Conservation (phyloP, 2,113 vertebrate genomes). For the Eudyptes chrysolophus region DNA sequence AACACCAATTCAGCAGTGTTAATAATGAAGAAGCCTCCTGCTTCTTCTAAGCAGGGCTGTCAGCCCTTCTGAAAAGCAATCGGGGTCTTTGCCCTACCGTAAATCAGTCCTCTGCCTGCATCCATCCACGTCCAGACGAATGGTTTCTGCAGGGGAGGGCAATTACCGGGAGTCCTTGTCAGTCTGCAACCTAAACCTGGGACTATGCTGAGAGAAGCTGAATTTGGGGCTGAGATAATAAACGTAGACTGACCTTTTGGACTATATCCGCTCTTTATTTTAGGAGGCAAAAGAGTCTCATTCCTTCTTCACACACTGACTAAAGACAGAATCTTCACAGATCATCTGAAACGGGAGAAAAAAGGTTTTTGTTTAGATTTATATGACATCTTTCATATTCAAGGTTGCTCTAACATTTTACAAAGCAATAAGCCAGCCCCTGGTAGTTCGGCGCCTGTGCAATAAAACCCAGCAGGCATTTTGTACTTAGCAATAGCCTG, state of each 20-base stretch:
- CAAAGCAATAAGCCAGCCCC: not conserved
- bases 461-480: not conserved
- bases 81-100: not conserved
- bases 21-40: not conserved
- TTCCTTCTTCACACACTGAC: not conserved
- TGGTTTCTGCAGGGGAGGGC: not conserved
- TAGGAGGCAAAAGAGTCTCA: not conserved
- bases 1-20: accelerated
- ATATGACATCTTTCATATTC: not conserved
- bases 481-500: not conserved
- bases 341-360: not conserved
- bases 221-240: not conserved
- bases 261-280: accelerated
- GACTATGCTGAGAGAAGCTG: accelerated
- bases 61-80: not conserved
- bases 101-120: not conserved
- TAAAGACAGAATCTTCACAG: not conserved
- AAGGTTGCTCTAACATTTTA: not conserved
- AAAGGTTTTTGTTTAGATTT: not conserved
- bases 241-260: accelerated
- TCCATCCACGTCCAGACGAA: not conserved
- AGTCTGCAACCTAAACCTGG: accelerated
- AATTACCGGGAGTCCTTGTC: too few species aligned
- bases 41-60: not conserved
- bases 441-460: not conserved